Evolutionary conservation across 2,888 invertebrate species (phyloP).

Genomic region (Dusona sp.): DNA sequence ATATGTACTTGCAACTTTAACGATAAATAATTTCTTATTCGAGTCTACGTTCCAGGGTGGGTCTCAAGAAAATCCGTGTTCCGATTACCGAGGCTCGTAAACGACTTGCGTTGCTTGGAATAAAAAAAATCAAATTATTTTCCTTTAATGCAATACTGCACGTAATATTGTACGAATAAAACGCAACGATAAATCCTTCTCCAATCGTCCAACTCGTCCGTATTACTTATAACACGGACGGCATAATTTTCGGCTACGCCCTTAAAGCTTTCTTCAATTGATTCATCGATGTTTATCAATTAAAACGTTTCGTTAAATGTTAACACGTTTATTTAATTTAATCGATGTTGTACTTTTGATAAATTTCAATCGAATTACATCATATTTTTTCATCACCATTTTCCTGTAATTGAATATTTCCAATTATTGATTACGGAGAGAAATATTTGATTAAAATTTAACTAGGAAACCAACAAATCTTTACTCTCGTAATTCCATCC

Average conservation of each 20-base stretch:
- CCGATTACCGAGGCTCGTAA: slow-evolving; percentile 48
- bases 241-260: not conserved
- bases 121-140: not conserved
- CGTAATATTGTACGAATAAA: not conserved
- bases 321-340: no score
- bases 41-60: slow-evolving; percentile 49
- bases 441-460: not conserved
- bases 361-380: no score
- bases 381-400: no score
- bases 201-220: not conserved
- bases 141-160: not conserved
- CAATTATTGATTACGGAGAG: no score
- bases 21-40: slow-evolving; percentile 57
- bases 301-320: not conserved
- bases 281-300: not conserved
- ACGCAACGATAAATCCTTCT: not conserved
- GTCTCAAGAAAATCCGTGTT: slow-evolving; percentile 26
- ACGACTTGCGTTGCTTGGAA: slow-evolving; percentile 33
- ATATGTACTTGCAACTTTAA: not conserved
- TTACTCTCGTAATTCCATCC: not conserved
- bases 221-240: not conserved
- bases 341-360: no score
- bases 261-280: not conserved
- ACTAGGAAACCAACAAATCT: not conserved
- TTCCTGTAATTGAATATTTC: no score